Conservation (phyloP, 2,888 invertebrate species). For the Protonemura montana region DNA sequence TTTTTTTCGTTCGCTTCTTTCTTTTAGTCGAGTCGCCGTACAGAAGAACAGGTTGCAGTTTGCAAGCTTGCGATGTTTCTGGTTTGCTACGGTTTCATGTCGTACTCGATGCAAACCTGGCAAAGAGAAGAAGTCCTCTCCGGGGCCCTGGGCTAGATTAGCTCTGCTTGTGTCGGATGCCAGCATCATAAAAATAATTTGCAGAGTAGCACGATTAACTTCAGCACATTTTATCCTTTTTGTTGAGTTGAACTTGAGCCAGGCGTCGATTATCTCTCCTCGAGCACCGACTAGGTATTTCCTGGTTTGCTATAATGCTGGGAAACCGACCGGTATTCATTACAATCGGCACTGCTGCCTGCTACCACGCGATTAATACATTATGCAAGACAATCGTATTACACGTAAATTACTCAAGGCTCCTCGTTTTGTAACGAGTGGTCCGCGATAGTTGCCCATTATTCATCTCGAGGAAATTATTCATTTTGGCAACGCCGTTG, state of each 20-base stretch:
- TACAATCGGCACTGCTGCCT: neutral
- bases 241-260: neutral
- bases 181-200: neutral
- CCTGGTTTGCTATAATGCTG: slow-evolving; percentile 12
- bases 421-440: neutral
- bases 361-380: neutral
- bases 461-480: neutral
- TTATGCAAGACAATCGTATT: neutral
- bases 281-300: neutral
- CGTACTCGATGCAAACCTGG: neutral
- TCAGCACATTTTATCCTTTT: neutral
- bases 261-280: slow-evolving; percentile 5
- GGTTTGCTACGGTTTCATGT: slow-evolving; percentile 1
- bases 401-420: neutral
- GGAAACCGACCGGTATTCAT: neutral
- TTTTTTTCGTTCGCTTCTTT: slow-evolving; percentile 1
- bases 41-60: slow-evolving; percentile 30
- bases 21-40: neutral
- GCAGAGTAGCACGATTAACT: neutral
- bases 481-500: neutral
- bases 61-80: slow-evolving; percentile 29
- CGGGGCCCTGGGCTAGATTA: neutral
- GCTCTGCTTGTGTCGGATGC: neutral
- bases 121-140: neutral
- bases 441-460: neutral